Base-by-base conservation (phyloP, 1,140 invertebrate species). In the Drosophila bocki region DNA sequence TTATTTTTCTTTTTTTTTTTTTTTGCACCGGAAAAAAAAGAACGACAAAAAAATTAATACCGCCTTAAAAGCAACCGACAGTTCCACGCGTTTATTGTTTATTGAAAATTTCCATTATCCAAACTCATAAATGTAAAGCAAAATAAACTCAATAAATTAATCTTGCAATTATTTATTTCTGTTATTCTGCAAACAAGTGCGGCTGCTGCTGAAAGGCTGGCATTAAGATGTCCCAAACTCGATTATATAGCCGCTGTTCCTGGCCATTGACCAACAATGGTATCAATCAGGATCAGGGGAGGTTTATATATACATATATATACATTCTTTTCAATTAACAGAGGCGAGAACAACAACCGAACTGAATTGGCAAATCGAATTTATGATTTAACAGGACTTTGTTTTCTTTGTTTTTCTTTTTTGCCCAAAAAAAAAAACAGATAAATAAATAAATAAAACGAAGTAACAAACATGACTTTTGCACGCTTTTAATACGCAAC, bases 1-100 rank as follows among this genome's bases (percentile, higher is more conserved):
- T 77, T 29, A 29, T 29, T 60, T 72, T 71, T 60, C 53, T 33
- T 41, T 76, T 29, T 11, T 41, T 11, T 41, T 32, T 32, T 54
- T 48, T 26, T 48, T 48, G 41, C 67, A 70, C 67, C 63, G 64
- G 63, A 42, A 74, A 60, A 74, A 70, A 74, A 60, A 48, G 29
- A 56, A 7, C 7, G 11, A 32, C 42, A 39, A 44, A 71, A 69
- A 65, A 42, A 84, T 82, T 82, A 69, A 80, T 80, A 80, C 54
- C 59, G 22, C 22, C 53, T 19, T 19, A 19, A 19, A 19, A 19
- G 19, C 19, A 19, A 19, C 19, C 19, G 19, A 19, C 19, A 19
- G 19, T 19, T 0, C 19, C 22, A 22, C 22, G 17, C 33, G 19
- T 3, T 54, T 11, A 54, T 54, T 22, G 53, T 22, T 26, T 15